Percentiles rank a stretch among this genome's conserved stretches.
phyloP scores from a whole-genome alignment of 2,888 invertebrate genomes.

The Drosophila birchii region DNA sequence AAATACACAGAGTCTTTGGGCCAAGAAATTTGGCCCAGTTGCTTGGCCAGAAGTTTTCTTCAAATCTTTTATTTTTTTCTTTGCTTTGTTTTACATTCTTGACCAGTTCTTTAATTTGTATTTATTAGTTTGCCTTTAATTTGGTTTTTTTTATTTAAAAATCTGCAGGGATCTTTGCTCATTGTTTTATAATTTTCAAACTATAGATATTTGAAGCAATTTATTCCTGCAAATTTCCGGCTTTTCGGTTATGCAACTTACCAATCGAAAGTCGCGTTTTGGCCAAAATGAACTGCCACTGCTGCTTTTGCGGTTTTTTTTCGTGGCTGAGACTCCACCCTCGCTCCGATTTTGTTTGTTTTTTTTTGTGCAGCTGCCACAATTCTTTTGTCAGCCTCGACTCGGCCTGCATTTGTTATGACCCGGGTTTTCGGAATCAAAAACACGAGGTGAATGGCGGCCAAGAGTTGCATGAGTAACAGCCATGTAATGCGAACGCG shows the following conservation, averaged over 20 bases:
- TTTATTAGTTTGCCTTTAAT: conserved; percentile 13
- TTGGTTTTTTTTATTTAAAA: not conserved
- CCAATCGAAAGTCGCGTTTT: conserved; percentile 62
- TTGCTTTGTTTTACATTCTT: conserved; percentile 14
- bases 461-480: conserved; percentile 71
- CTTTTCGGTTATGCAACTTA: conserved; percentile 66
- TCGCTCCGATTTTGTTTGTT: not conserved
- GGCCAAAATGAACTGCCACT: conserved; percentile 36
- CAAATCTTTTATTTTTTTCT: not conserved
- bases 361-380: conserved; percentile 18
- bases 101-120: conserved; percentile 12
- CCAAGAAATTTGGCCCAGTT: conserved; percentile 33
- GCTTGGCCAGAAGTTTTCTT: conserved; percentile 32
- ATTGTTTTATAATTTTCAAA: too few species aligned
- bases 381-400: conserved; percentile 34
- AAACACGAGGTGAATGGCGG: conserved; percentile 48
- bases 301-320: conserved; percentile 37
- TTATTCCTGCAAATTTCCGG: not conserved
- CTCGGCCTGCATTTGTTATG: conserved; percentile 6
- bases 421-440: conserved; percentile 21
- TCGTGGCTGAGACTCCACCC: conserved; percentile 15
- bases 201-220: not conserved
- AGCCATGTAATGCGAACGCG: conserved; percentile 65
- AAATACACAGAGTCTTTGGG: conserved; percentile 10
- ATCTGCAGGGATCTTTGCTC: not conserved